Evolutionary conservation across 64 coral and sea anemone genomes (phyloP).

Genomic region (Stichodactyla mertensii): DNA sequence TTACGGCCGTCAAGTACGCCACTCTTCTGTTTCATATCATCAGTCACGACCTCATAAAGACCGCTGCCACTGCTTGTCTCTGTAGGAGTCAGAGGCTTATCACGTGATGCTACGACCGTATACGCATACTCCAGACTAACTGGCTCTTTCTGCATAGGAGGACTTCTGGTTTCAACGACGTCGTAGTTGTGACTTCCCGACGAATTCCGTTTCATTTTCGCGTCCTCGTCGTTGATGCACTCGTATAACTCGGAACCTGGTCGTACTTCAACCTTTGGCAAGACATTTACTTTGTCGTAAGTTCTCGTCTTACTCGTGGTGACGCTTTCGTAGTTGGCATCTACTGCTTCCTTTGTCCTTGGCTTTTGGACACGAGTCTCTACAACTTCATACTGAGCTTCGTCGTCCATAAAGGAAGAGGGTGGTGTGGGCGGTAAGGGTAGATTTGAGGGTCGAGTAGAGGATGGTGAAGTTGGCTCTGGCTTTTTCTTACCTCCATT

Average conservation of each 20-base stretch:
- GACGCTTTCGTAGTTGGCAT: background rate
- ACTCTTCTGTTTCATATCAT: background rate
- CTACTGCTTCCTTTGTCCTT: background rate
- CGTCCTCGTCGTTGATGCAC: background rate
- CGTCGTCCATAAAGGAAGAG: background rate
- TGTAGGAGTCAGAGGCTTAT: background rate
- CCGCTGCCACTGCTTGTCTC: background rate
- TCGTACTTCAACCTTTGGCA: background rate
- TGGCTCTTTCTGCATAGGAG: background rate
- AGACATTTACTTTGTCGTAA: background rate
- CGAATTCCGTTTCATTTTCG: background rate
- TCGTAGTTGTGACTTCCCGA: slow-evolving; percentile 19
- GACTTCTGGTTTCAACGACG: background rate
- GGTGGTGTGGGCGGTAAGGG: slow-evolving; percentile 4
- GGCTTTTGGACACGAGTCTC: background rate
- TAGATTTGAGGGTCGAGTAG: background rate
- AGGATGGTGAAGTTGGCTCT: background rate
- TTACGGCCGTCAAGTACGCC: background rate
- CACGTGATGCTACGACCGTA: background rate
- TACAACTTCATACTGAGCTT: background rate
- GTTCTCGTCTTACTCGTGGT: background rate
- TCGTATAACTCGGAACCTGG: slow-evolving; percentile 5
- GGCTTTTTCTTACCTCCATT: background rate
- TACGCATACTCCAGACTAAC: background rate
- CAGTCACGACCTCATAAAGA: slow-evolving; percentile 25